Conservation (phyloP, 2,113 vertebrate species). For the Ailurus styani region DNA sequence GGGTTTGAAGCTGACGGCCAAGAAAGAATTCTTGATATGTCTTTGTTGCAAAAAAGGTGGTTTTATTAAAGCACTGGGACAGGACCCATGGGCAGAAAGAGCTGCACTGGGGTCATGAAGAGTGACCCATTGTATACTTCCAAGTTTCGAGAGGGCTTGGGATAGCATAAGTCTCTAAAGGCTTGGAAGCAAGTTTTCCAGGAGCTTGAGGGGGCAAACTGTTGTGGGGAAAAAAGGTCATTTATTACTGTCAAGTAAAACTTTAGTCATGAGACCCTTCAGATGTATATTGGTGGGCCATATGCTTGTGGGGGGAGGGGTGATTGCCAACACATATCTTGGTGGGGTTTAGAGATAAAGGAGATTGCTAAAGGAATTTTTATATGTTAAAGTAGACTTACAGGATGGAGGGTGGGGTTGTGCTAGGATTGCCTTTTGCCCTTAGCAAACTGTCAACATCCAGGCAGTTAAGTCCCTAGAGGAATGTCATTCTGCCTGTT, state of each 20-base stretch:
- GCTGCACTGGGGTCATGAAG: neutral
- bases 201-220: neutral
- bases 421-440: neutral
- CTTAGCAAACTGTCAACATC: neutral
- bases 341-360: neutral
- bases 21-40: neutral
- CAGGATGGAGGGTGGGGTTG: neutral
- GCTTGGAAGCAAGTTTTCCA: neutral
- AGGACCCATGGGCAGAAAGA: neutral
- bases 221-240: neutral
- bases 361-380: neutral
- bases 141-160: neutral
- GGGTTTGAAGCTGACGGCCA: neutral
- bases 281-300: neutral
- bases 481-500: neutral
- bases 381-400: neutral
- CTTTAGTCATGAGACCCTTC: neutral
- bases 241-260: neutral
- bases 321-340: neutral
- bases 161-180: neutral
- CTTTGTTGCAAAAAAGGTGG: neutral
- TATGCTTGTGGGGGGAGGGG: neutral
- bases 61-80: neutral
- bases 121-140: neutral
- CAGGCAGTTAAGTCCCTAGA: neutral